A percentile compares a stretch with the other conserved stretches of the same genome.
Evolutionary conservation across 2,888 invertebrate species (phyloP).

Genomic region (Ornithoptera alexandrae): DNA sequence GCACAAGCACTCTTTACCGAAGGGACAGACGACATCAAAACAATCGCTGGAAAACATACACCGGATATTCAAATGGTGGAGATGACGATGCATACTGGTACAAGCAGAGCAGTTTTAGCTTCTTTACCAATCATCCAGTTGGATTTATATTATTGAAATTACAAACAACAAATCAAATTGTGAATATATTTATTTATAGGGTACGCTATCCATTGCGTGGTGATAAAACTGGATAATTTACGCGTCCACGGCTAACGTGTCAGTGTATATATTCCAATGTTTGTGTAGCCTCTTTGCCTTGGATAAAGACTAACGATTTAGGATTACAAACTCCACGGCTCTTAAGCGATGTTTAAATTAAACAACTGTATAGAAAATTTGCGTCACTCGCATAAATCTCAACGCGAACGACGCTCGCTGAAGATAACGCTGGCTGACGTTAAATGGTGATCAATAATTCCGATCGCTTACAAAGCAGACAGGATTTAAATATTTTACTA

Average conservation of each 20-base stretch:
- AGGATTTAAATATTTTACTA: no score
- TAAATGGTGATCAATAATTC: not conserved
- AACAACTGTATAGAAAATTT: slow-evolving; percentile 10
- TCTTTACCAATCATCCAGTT: no score
- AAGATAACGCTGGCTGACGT: slow-evolving; percentile 6
- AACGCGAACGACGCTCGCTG: not conserved
- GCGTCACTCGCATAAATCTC: slow-evolving; percentile 23
- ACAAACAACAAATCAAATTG: no score
- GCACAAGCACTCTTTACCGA: no score
- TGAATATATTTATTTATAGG: no score
- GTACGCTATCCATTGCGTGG: slow-evolving; percentile 2
- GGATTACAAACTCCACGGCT: slow-evolving; percentile 12
- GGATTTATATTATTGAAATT: no score
- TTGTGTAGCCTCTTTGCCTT: slow-evolving; percentile 8
- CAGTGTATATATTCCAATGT: slow-evolving; percentile 14
- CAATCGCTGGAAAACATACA: no score
- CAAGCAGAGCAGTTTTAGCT: no score
- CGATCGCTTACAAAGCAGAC: no score
- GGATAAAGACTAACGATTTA: slow-evolving; percentile 20
- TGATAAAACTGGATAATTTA: slow-evolving; percentile 2
- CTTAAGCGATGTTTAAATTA: slow-evolving; percentile 21
- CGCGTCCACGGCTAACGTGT: not conserved
- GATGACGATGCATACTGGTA: no score
- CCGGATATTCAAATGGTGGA: no score
- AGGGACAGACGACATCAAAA: no score